These are phyloP conservation scores for Callochromis pleurospilus DNA, from an alignment of 2,113 vertebrate genomes.

Conservation along the genomic window DNA sequence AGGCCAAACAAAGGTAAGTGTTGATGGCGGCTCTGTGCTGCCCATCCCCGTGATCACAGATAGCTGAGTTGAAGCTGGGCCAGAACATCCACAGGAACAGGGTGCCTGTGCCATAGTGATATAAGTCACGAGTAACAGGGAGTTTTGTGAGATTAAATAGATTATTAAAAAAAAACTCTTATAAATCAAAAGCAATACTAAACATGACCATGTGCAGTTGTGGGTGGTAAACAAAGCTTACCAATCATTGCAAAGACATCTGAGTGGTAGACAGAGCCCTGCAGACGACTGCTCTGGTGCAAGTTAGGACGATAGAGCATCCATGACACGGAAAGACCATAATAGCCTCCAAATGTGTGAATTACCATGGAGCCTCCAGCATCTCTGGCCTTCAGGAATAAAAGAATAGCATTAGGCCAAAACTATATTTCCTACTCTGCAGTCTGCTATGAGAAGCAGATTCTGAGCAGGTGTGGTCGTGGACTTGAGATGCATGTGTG, in stretches of 20 bases:
- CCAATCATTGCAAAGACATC: slow-evolving; percentile 96
- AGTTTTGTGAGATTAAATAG: background rate
- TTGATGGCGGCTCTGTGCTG: slow-evolving; percentile 93
- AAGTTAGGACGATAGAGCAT: slow-evolving; percentile 87
- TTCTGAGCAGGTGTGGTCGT: background rate
- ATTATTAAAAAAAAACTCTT: background rate
- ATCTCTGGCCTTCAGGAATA: slow-evolving; percentile 80
- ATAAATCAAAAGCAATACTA: background rate
- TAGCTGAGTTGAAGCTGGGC: slow-evolving; percentile 97
- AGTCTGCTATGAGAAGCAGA: background rate
- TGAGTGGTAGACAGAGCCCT: slow-evolving; percentile 83
- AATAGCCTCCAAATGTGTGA: slow-evolving; percentile 93
- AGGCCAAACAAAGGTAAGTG: slow-evolving; percentile 87
- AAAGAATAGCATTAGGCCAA: background rate
- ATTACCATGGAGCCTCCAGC: slow-evolving; percentile 98
- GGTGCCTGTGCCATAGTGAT: slow-evolving; percentile 72
- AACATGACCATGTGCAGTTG: rapidly evolving
- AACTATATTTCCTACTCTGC: background rate
- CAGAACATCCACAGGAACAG: slow-evolving; percentile 97
- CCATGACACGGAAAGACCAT: slow-evolving; percentile 86
- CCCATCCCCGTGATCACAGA: slow-evolving; percentile 81
- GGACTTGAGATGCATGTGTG: background rate
- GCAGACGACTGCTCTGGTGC: slow-evolving; percentile 77
- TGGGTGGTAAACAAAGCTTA: slow-evolving; percentile 45
- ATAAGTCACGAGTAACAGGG: background rate